Base-by-base conservation (phyloP, 2,113 vertebrate species). In the Pachycephala philippinensis region DNA sequence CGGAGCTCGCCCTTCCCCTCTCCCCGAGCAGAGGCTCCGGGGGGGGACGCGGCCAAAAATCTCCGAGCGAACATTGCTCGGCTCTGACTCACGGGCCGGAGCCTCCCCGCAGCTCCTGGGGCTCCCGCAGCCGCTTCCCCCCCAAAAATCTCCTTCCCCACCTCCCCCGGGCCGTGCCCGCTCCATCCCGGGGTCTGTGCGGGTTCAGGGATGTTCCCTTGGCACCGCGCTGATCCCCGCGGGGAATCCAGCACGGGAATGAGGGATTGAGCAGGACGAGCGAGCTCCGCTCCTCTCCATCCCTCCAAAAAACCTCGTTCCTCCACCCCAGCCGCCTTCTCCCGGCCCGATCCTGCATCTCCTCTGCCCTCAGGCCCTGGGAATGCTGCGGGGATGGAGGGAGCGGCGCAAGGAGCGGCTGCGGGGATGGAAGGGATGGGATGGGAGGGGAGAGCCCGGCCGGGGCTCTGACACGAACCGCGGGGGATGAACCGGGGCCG, bases 1-100 rank as follows among this genome's bases (percentile, higher is more conserved):
- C 13, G 30, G 87, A 71, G 66, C 61, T 59, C 33, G 8, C n/a
- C n/a, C n/a, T 35, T 45, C 18, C 18, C 47, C n/a, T 69, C n/a
- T 54, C 53, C 53, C 30, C 53, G 53, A 3, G 18, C 53, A 3
- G 18, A 54, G 30, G 3, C 37, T 45, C 39, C 35, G 6, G 3
- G 8, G n/a, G 5, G 12, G 83, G 86, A 17, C 0, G 5, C 0
- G 65, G 6, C 15, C 49, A 4, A 60, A n/a, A 33, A 22, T 33
- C 81, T 40, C 9, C 8, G 15, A 13, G 24, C 87, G 50, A 17
- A 50, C 88, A 54, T 80, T 37, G 82, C 64, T 50, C 0, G 33
- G 2, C 56, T 13, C 74, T 74, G 74, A 82, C 64, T 84, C 91
- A 65, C 45, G 27, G 57, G 33, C 69, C 37, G 39, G 35, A 91